Percentiles rank a stretch among this genome's conserved stretches.
Conservation (phyloP, 2,113 vertebrate species). For the Sterna hirundo region DNA sequence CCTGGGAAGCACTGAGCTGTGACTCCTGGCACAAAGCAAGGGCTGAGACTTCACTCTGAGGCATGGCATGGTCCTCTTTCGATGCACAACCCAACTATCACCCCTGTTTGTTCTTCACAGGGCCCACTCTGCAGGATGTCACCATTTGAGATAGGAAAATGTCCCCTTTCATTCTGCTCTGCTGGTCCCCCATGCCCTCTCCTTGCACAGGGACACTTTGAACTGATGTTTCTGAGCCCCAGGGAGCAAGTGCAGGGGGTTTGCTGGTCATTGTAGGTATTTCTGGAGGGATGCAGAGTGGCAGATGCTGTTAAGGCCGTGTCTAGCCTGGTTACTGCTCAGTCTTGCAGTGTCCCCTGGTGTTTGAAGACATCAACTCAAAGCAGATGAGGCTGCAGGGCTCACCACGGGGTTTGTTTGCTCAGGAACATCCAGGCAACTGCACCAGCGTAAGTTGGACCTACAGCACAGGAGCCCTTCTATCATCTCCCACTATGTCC, state of each 20-base stretch:
- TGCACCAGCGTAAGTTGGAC: background rate
- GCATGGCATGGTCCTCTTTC: background rate
- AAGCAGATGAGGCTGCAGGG: background rate
- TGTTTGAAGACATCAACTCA: background rate
- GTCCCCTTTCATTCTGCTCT: background rate
- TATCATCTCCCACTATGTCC: background rate
- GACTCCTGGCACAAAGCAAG: background rate
- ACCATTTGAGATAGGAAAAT: background rate
- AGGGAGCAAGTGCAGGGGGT: background rate
- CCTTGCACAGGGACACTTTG: background rate
- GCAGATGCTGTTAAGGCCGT: background rate
- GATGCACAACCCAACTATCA: background rate
- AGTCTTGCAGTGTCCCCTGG: conserved; percentile 10
- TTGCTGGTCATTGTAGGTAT: background rate
- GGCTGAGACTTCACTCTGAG: background rate
- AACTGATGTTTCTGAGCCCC: fast-evolving
- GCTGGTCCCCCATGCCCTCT: background rate
- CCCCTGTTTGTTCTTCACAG: background rate
- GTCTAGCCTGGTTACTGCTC: background rate
- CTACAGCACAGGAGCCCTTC: background rate
- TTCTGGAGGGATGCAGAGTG: background rate
- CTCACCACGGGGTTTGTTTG: background rate
- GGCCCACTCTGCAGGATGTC: too few species aligned
- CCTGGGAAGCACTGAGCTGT: background rate
- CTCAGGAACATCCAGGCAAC: background rate